A percentile compares a stretch with the other conserved stretches of the same genome.
phyloP scores from a whole-genome alignment of 2,888 invertebrate genomes.

The Liopterus haemorrhoidalis region DNA sequence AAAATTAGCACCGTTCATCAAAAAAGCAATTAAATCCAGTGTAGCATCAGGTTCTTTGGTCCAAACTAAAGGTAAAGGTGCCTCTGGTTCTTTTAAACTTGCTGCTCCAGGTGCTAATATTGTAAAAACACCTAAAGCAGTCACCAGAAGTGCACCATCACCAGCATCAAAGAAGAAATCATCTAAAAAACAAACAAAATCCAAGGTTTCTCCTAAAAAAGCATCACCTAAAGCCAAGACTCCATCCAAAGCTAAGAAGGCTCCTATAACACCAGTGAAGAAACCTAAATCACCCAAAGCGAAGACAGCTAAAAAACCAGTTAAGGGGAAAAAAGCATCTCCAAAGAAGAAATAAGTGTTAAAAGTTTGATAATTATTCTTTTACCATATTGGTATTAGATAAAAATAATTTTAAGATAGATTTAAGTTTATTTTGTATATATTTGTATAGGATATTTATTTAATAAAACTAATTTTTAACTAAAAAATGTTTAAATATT shows the following conservation, averaged over 20 bases:
- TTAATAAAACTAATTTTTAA: too few relatives aligned
- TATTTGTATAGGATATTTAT: too few relatives aligned
- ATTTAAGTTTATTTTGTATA: too few relatives aligned
- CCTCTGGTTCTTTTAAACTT: slow-evolving; percentile 49
- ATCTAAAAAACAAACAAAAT: slow-evolving; percentile 21
- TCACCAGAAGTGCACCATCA: slow-evolving; percentile 29
- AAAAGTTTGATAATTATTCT: too few relatives aligned
- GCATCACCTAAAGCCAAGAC: slow-evolving; percentile 31
- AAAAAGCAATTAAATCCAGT: slow-evolving; percentile 53
- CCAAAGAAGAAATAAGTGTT: slow-evolving; percentile 15
- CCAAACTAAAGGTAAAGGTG: slow-evolving; percentile 53
- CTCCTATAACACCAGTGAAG: slow-evolving; percentile 25
- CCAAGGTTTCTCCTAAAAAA: slow-evolving; percentile 33
- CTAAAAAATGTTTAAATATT: too few relatives aligned
- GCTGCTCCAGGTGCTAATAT: slow-evolving; percentile 33
- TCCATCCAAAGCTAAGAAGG: slow-evolving; percentile 23
- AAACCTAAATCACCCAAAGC: slow-evolving; percentile 2
- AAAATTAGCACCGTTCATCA: slow-evolving; percentile 54
- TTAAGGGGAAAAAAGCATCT: slow-evolving; percentile 16
- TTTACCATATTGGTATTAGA: too few relatives aligned
- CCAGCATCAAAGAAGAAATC: slow-evolving; percentile 27
- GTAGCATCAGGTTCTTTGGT: slow-evolving; percentile 50
- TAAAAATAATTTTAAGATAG: too few relatives aligned
- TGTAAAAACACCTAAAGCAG: slow-evolving; percentile 13
- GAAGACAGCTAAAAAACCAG: slow-evolving; percentile 3